Evolutionary conservation across 2,888 invertebrate species (phyloP), one percentile per base, ranked within the genome.

Genomic region (Cantharis lateralis): DNA sequence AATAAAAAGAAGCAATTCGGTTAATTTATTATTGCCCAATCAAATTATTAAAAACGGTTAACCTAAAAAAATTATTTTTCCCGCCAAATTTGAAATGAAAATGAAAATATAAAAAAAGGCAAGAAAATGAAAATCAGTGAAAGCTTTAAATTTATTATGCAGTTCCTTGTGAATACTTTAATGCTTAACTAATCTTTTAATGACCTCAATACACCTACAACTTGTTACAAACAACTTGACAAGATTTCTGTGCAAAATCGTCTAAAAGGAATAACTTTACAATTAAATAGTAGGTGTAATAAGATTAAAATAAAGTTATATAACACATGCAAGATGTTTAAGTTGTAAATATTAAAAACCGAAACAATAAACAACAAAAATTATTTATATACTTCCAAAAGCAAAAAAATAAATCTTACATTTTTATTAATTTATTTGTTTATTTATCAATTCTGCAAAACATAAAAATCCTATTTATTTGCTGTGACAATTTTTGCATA

Each of bases 161-260:
- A 48, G 48, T 48, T 48, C 48, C 48, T 48, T 48, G 48, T 48
- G 64, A 18, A 66, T 66, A 66, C 15, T 66, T 66, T 20, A 66
- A 66, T 66, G 64, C 64, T 66, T 66, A 66, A 66, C 64, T 66
- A 66, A 66, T 66, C 64, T 66, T 66, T 66, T 66, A 66, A 66
- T 66, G 64, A 66, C 64, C 64, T 66, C 64, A 66, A 66, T 66
- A 66, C 64, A 66, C 64, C 64, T 66, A 66, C 64, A 66, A 66
- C 20, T 66, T 66, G 64, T 66, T 66, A 24, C 64, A 66, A 66
- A 66, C 64, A 66, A 66, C 64, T 66, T 66, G 18, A 66, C 64
- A 66, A 66, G 64, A 20, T 66, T 48, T 48, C 48, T 48, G 48
- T 48, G 48, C 48, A 48, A 48, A 48, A 48, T 48, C 48, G 48